These are phyloP conservation scores for Megathymus violae DNA, from an alignment of 1,140 invertebrate species.

Conservation along the genomic window DNA sequence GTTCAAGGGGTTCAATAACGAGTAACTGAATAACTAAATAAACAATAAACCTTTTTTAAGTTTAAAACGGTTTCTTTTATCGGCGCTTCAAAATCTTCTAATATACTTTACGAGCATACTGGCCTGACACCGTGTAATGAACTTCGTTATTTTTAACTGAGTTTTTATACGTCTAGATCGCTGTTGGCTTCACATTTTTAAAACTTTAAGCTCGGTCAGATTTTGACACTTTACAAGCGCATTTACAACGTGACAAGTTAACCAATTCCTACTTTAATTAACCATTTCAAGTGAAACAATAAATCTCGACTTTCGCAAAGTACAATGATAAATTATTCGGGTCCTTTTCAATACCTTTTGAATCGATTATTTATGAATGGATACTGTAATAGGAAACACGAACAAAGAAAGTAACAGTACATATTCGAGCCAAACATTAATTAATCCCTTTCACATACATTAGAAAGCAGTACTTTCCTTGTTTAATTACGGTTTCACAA, in stretches of 20 bases:
- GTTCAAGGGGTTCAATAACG: no score
- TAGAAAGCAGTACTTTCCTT: conserved; percentile 49
- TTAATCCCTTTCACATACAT: conserved; percentile 52
- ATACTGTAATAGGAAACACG: conserved; percentile 32
- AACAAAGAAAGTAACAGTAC: conserved; percentile 45
- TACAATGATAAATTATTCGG: conserved; percentile 22
- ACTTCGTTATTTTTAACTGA: conserved; percentile 46
- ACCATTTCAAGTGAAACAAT: conserved; percentile 22
- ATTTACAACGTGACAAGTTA: conserved; percentile 8
- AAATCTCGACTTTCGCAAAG: conserved; percentile 20
- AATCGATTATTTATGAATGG: conserved; percentile 33
- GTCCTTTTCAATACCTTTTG: conserved; percentile 31
- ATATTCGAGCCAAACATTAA: conserved; percentile 49
- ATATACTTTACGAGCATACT: no score
- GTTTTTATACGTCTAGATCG: background rate
- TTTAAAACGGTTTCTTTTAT: no score
- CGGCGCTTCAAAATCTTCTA: no score
- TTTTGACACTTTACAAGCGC: background rate
- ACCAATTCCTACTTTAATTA: conserved; percentile 7
- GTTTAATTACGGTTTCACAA: conserved; percentile 47
- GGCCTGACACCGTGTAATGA: no score
- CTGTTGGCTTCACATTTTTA: background rate
- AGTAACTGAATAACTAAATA: no score
- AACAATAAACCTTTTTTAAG: no score
- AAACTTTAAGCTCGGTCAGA: background rate